Percentiles rank a stretch among this genome's conserved stretches.
These are phyloP conservation scores for fruit fly (Drosophila melanogaster) DNA, from an alignment of 1,140 invertebrate genomes.

Conservation along the genomic window DNA sequence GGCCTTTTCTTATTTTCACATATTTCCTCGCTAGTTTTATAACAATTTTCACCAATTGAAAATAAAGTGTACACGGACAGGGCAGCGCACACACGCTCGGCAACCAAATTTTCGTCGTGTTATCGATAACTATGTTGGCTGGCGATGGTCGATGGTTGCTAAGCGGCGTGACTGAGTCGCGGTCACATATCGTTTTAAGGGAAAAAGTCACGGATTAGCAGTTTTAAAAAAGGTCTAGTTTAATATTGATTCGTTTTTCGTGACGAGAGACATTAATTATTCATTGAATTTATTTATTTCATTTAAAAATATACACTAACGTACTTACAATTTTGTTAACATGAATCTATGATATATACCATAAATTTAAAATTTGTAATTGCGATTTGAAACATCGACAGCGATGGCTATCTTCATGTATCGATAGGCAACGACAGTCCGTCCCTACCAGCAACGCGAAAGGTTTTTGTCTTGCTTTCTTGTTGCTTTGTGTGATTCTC, in stretches of 20 bases:
- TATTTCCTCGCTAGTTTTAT: slow-evolving; percentile 65
- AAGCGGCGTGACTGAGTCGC: slow-evolving; percentile 1
- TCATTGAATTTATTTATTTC: not conserved
- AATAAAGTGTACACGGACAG: slow-evolving; percentile 61
- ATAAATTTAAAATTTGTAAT: too few relatives aligned
- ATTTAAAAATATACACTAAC: too few relatives aligned
- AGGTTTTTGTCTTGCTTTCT: slow-evolving; percentile 28
- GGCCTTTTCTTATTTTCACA: slow-evolving; percentile 51
- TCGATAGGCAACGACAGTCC: slow-evolving; percentile 16
- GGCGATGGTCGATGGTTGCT: slow-evolving; percentile 36
- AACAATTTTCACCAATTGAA: slow-evolving; percentile 67
- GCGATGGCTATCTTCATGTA: not conserved
- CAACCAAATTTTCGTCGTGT: slow-evolving; percentile 48
- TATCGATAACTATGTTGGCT: slow-evolving; percentile 52
- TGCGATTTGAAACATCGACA: not conserved
- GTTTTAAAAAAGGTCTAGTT: not conserved
- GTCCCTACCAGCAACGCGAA: slow-evolving; percentile 39
- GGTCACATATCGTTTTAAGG: not conserved
- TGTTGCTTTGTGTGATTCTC: slow-evolving; percentile 37
- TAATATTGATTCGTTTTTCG: too few relatives aligned
- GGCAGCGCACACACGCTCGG: slow-evolving; percentile 55
- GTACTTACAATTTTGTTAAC: too few relatives aligned
- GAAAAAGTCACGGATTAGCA: not conserved
- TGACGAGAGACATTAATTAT: not conserved
- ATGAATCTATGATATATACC: too few relatives aligned